phyloP scores from a whole-genome alignment of 2,888 invertebrate genomes.

The Acrocyrtus sp. region DNA sequence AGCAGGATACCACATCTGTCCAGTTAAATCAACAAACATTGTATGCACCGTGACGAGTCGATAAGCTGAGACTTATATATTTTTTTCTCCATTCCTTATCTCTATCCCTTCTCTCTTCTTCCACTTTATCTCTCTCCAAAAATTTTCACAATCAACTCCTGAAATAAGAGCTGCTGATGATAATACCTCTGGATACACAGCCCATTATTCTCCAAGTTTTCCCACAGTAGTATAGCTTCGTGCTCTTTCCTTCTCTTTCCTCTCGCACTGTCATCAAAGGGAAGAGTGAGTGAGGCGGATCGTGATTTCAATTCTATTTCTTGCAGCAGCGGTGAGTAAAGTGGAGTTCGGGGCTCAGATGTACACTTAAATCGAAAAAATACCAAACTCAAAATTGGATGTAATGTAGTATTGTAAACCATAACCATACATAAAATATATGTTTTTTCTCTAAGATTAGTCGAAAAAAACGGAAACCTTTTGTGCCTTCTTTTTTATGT shows the following conservation, averaged over 20 bases:
- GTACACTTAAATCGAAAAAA: constrained; percentile 21
- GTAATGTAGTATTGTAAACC: not conserved
- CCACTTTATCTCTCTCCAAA: not conserved
- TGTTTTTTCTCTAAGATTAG: not conserved
- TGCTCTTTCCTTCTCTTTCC: no score
- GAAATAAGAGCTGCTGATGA: not conserved
- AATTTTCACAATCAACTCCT: not conserved
- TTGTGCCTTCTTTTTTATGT: not conserved
- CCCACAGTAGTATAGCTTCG: no score
- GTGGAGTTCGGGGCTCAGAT: constrained; percentile 47
- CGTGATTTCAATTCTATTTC: constrained; percentile 39
- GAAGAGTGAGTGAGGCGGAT: not conserved
- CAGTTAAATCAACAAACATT: constrained; percentile 43
- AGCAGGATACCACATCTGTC: constrained; percentile 43
- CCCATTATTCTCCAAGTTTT: constrained; percentile 12
- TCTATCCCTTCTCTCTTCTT: not conserved
- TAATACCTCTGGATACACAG: not conserved
- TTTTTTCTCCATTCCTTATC: not conserved
- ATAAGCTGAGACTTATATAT: constrained; percentile 41
- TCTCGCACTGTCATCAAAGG: no score
- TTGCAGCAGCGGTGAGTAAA: not conserved
- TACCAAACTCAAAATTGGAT: not conserved
- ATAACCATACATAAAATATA: not conserved
- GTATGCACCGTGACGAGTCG: constrained; percentile 44
- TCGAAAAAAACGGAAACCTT: not conserved